Conservation (phyloP, 2,888 invertebrate genomes). For the Mesopsocus fuscifrons region DNA sequence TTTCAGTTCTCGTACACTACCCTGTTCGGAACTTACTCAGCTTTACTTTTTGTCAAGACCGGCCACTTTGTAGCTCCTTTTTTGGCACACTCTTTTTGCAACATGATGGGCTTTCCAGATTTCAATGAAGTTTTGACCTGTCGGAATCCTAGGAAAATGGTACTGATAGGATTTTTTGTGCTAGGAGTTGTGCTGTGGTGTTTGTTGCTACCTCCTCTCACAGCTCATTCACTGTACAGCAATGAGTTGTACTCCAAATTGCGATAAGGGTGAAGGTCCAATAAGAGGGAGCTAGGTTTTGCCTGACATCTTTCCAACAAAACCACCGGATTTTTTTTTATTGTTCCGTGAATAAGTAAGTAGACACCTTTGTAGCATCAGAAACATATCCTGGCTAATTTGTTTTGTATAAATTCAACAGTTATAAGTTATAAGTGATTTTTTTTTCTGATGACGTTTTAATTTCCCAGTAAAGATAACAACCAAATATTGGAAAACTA, state of each 20-base stretch:
- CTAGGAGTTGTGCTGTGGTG: slow-evolving; percentile 63
- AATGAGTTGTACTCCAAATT: slow-evolving; percentile 27
- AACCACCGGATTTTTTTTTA: too few relatives aligned
- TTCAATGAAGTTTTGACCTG: slow-evolving; percentile 48
- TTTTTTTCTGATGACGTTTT: too few relatives aligned
- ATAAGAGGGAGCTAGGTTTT: too few relatives aligned
- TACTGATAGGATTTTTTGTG: slow-evolving; percentile 47
- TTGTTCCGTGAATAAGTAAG: too few relatives aligned
- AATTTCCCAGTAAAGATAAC: too few relatives aligned
- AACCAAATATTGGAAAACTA: too few relatives aligned
- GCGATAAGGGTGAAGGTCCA: too few relatives aligned
- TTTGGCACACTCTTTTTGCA: slow-evolving; percentile 84
- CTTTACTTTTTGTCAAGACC: slow-evolving; percentile 77
- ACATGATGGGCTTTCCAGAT: slow-evolving; percentile 92
- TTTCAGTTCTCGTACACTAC: slow-evolving; percentile 74
- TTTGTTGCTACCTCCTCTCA: slow-evolving; percentile 51
- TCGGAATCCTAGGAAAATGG: slow-evolving; percentile 35
- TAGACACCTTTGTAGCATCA: too few relatives aligned
- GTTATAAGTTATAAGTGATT: too few relatives aligned
- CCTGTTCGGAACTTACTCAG: slow-evolving; percentile 84
- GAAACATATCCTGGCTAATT: too few relatives aligned
- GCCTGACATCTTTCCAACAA: too few relatives aligned
- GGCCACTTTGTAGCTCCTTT: slow-evolving; percentile 78
- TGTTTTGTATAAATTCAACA: too few relatives aligned
- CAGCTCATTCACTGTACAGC: slow-evolving; percentile 37